Percentiles rank a stretch among this genome's conserved stretches.
Conservation (phyloP, 2,113 vertebrate genomes). For the Sinocyclocheilus grahami region DNA sequence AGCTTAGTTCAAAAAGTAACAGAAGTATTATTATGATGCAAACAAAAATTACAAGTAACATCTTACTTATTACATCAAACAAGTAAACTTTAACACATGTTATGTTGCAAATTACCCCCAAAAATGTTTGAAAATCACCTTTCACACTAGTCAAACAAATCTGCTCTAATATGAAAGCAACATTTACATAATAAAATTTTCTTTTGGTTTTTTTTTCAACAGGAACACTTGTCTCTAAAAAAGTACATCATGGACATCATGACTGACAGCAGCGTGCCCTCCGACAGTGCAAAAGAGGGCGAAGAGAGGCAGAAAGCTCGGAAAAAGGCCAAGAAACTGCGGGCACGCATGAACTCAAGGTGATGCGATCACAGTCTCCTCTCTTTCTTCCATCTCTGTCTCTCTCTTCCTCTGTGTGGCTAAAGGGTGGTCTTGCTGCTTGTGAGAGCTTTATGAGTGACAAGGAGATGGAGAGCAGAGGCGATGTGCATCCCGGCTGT, state of each 20-base stretch:
- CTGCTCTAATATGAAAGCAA: background rate
- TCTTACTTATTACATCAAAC: background rate
- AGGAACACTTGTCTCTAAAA: conserved; percentile 97
- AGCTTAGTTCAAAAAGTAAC: too few relatives aligned
- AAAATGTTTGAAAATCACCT: background rate
- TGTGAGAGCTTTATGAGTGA: conserved; percentile 68
- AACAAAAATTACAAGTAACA: too few relatives aligned
- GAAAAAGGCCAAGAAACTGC: conserved; percentile 95
- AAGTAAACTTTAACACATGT: background rate
- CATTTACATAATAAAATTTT: background rate
- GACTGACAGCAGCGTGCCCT: conserved; percentile 82
- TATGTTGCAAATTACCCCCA: background rate
- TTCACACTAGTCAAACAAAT: background rate
- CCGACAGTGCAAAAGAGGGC: conserved; percentile 83
- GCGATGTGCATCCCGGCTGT: conserved; percentile 84
- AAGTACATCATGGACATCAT: conserved; percentile 95
- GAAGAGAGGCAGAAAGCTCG: conserved; percentile 92
- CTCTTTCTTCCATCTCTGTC: conserved; percentile 1
- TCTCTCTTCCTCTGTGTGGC: conserved; percentile 3
- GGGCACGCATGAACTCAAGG: conserved; percentile 95
- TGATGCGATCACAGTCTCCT: conserved; percentile 61
- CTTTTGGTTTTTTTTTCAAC: conserved; percentile 27
- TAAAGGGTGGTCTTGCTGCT: conserved; percentile 59
- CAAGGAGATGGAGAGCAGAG: conserved; percentile 74
- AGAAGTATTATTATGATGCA: too few relatives aligned